Base-by-base conservation (phyloP, 2,797 vertebrate species). In the Pseudochirops cupreus region DNA sequence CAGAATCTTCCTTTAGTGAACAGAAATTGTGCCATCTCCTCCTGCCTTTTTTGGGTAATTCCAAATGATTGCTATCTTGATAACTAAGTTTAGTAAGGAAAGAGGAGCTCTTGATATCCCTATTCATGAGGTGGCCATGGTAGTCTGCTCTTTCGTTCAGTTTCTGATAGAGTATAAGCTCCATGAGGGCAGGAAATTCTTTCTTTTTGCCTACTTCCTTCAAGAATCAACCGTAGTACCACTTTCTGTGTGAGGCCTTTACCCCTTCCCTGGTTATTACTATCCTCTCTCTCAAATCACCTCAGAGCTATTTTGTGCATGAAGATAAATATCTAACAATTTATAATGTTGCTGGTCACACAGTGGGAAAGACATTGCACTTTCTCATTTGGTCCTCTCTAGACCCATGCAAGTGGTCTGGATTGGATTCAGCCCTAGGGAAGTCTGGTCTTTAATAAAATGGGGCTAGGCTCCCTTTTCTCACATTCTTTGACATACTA, bases 1-100 rank as follows among this genome's bases (percentile, higher is more conserved):
- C 94, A 95, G 82, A 93, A 97, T 96, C 55, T 94, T 97, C 10
- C 94, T 95, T 91, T 31, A 16, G 2, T 95, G 82, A 87, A 95
- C 62, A 82, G 46, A 67, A 54, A 50, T 0, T 0, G 13, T 82
- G 24, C 0, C 39, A 50, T 91, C 67, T 57, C 82, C 62, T n/a
- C 91, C 33, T 56, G 58, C 11, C 90, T 92, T 93, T 94, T 56
- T 52, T 24, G 56, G 26, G 31, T 0, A 92, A 94, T 92, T 33
- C 31, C 11, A 96, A 94, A 91, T 31, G 0, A 57, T 90, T 91
- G n/a, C 53, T 93, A 50, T 33, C 92, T 93, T 92, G 29, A 82
- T 74, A 91, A n/a, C n/a, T 26, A 0, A 82, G n/a, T 46, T 46
- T 24, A 46, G 10, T 82, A n/a, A 3, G 39, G 9, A 82, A 82